Base-by-base conservation (phyloP, 1,140 invertebrate species). In the Caenorhabditis latens region DNA sequence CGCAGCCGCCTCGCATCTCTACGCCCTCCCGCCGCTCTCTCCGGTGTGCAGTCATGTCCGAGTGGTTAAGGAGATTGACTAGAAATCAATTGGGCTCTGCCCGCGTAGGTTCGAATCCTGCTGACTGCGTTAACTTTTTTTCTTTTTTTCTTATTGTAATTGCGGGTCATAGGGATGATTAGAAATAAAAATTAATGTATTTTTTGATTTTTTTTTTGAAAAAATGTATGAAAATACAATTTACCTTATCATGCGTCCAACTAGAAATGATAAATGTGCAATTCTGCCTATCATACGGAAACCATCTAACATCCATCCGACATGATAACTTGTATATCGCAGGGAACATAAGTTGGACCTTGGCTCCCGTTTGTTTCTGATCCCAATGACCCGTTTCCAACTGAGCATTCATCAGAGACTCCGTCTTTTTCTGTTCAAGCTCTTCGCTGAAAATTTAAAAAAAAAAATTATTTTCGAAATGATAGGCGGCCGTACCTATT, bases 371-470 rank as follows among this genome's bases (percentile, higher is more conserved):
- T 24, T 65, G 57, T 16, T 88, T 85, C 75, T 90, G 90, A n/a
- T 57, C 57, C 92, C 92, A 93, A 89, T 92, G 79, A 32, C 92
- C 91, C n/a, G 91, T 93, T 83, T 88, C 84, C 13, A 93, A 85
- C 42, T 92, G 92, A n/a, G 89, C 91, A 88, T 93, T 92, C 92
- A 93, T 92, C 9, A 93, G 32, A 6, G 91, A 89, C 87, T 92
- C 91, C 2, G 90, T 91, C 40, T 90, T 84, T 57, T 91, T 93
- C 61, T 91, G 90, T 58, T 92, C 92, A 42, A 92, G 58, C 8
- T 46, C 84, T 79, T 92, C 91, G 53, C 89, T 89, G 21, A 32
- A 65, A 50, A 42, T n/a, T n/a, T n/a, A n/a, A n/a, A n/a, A n/a
- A n/a, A n/a, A n/a, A n/a, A n/a, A n/a, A n/a, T n/a, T n/a, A n/a